Evolutionary conservation across 1,140 invertebrate genomes (phyloP), one percentile per base, ranked within the genome.

Genomic region (Pteromalus puparum): DNA sequence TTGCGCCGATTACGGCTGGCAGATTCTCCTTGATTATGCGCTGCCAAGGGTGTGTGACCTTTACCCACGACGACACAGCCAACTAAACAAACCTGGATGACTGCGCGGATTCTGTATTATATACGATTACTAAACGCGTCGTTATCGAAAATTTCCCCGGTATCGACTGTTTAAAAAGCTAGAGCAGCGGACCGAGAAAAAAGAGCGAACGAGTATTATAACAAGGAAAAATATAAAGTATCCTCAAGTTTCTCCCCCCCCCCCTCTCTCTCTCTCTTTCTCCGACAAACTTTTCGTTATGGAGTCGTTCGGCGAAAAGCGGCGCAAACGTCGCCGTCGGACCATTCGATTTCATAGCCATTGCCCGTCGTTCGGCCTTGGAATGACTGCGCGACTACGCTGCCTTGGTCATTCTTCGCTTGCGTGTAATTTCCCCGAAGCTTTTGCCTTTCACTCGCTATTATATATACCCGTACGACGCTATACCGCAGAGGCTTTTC

Each of bases 1-100:
- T 90, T 89, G 87, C 89, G 87, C 88, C 90, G 90, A 91, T 91
- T 90, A 91, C 88, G 90, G 30, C 26, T 28, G 26, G 34, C 4
- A n/a, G 65, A 78, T 48, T 79, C 68, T 21, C 38, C 26, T 83
- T 83, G 75, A 83, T 83, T 83, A 78, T 83, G 75, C 75, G 26
- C 24, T 30, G 18, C 21, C 38, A 28, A 42, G 9, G 48, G 24
- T 5, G n/a, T 46, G 26, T 73, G 81, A 82, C 67, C 48, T 82
- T 82, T 67, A 34, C 72, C 53, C 53, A 15, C 53, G 15, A 15
- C 53, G 15, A n/a, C 53, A 18, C 15, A 48, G 18, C 18, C 13
- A 18, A 53, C 48, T 15, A 12, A 30, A 70, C 67, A 70, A 70
- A 70, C 12, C 1, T 21, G 53, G 21, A n/a, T 61, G 18, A 61